Evolutionary conservation across 2,888 invertebrate species (phyloP).

Genomic region (Tigriopus californicus): DNA sequence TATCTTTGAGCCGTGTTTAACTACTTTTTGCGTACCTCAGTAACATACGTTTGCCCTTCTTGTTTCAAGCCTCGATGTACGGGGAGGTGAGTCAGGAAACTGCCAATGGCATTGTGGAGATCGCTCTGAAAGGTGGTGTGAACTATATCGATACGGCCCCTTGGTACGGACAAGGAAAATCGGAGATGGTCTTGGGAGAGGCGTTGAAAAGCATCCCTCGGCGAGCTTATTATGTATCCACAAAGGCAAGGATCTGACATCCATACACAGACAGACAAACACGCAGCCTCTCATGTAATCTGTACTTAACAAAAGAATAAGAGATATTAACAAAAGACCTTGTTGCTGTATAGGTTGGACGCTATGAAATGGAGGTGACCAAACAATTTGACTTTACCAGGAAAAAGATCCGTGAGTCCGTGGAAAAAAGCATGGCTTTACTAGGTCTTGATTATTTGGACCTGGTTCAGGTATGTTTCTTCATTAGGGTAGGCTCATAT

Average conservation of each 20-base stretch:
- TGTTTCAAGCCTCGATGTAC: slow-evolving; percentile 45
- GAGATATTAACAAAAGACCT: background rate
- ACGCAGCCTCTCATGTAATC: background rate
- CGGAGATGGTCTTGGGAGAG: slow-evolving; percentile 62
- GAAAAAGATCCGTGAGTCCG: slow-evolving; percentile 49
- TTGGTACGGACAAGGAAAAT: slow-evolving; percentile 73
- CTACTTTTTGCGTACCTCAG: too few relatives aligned
- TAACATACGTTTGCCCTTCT: background rate
- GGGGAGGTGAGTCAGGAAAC: slow-evolving; percentile 47
- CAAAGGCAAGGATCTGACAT: slow-evolving; percentile 42
- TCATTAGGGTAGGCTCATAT: too few relatives aligned
- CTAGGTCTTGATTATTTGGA: slow-evolving; percentile 67
- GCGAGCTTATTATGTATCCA: slow-evolving; percentile 64
- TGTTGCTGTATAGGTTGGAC: slow-evolving; percentile 38
- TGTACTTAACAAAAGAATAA: too few relatives aligned
- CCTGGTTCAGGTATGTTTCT: slow-evolving; percentile 50
- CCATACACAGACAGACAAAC: background rate
- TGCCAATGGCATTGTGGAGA: slow-evolving; percentile 45
- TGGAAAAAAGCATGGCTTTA: slow-evolving; percentile 50
- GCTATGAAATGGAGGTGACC: slow-evolving; percentile 48
- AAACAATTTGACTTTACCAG: slow-evolving; percentile 69
- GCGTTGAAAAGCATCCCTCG: slow-evolving; percentile 60
- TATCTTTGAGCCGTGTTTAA: too few relatives aligned
- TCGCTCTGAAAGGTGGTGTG: slow-evolving; percentile 54
- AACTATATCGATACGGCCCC: slow-evolving; percentile 85